These are phyloP conservation scores for Ianthella basta DNA, from an alignment of 37 sponge, comb jelly and placozoan genomes.

Conservation along the genomic window DNA sequence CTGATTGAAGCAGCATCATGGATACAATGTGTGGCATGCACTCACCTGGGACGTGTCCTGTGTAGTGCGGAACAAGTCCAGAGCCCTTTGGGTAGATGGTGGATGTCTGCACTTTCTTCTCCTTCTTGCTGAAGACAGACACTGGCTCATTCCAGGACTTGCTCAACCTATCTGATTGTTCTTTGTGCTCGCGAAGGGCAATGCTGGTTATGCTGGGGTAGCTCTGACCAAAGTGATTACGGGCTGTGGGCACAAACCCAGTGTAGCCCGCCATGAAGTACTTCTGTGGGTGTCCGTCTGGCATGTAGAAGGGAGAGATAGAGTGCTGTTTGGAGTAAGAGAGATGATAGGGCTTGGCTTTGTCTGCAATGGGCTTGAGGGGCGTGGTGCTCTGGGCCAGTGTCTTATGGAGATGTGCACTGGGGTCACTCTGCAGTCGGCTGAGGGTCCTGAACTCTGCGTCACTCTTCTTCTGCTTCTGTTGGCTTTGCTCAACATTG, in stretches of 20 bases:
- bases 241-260: slow-evolving; percentile 90
- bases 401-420: background rate
- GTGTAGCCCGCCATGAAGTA: slow-evolving; percentile 95
- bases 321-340: slow-evolving; percentile 72
- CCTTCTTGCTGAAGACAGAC: slow-evolving; percentile 28
- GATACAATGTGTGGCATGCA: background rate
- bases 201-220: slow-evolving; percentile 86
- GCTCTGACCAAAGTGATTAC: slow-evolving; percentile 85
- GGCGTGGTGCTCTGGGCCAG: slow-evolving; percentile 59
- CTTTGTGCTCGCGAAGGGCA: slow-evolving; percentile 81
- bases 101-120: slow-evolving; percentile 15
- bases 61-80: slow-evolving; percentile 93
- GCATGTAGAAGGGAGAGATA: slow-evolving; percentile 72
- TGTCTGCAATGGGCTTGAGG: slow-evolving; percentile 51
- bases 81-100: slow-evolving; percentile 67
- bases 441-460: slow-evolving; percentile 45
- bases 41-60: slow-evolving; percentile 92
- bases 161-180: slow-evolving; percentile 57
- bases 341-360: slow-evolving; percentile 67
- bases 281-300: slow-evolving; percentile 77
- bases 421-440: slow-evolving; percentile 39
- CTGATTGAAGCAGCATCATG: background rate
- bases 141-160: slow-evolving; percentile 54
- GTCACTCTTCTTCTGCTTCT: slow-evolving; percentile 36
- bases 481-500: slow-evolving; percentile 75